Conservation (phyloP, 1,140 invertebrate genomes). For the Drosophila nebulosa region DNA sequence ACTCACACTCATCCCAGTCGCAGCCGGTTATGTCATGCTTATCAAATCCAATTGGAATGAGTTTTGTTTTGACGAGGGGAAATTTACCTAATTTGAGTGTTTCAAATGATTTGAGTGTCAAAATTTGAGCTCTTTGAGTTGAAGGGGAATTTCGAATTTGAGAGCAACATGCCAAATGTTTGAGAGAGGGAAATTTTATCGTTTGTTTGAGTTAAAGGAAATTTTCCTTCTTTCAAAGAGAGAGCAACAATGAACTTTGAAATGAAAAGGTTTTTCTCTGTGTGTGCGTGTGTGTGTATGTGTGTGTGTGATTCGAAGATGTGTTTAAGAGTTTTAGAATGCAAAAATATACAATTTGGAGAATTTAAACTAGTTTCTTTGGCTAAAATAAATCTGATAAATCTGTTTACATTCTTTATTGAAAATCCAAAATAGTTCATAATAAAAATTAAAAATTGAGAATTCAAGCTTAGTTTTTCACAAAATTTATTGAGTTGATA, state of each 20-base stretch:
- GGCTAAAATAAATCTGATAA: not conserved
- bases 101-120: constrained; percentile 10
- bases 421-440: no score
- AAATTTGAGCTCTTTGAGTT: not conserved
- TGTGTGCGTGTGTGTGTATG: not conserved
- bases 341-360: not conserved
- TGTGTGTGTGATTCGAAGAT: not conserved
- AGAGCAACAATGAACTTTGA: not conserved
- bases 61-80: constrained; percentile 13
- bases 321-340: not conserved
- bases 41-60: constrained; percentile 41
- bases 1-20: not conserved
- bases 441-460: no score
- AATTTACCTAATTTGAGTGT: constrained; percentile 13
- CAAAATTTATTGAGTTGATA: no score
- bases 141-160: not conserved
- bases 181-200: not conserved
- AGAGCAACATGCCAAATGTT: not conserved
- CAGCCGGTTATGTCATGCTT: constrained; percentile 61
- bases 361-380: not conserved
- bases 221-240: constrained; percentile 5
- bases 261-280: not conserved
- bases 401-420: no score
- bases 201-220: constrained; percentile 5
- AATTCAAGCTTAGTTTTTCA: no score